These are phyloP conservation scores for Temnothorax longispinosus DNA, from an alignment of 1,140 invertebrate species.

Conservation along the genomic window DNA sequence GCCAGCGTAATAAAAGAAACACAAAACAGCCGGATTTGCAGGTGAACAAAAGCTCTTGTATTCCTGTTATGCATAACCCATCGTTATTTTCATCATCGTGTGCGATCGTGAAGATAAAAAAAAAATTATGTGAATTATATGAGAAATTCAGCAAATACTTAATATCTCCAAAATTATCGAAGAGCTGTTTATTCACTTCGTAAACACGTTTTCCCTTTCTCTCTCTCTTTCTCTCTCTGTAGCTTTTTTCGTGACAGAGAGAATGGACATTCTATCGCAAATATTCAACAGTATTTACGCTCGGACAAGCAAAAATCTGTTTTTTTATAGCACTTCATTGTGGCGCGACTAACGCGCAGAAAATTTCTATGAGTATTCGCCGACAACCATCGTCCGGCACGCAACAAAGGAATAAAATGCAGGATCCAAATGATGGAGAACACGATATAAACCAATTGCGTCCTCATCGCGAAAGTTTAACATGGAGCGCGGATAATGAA, in stretches of 20 bases:
- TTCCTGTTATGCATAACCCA: background rate
- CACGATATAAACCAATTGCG: constrained; percentile 49
- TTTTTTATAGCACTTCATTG: constrained; percentile 45
- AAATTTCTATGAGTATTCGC: constrained; percentile 62
- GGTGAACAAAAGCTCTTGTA: background rate
- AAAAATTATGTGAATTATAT: constrained; percentile 16
- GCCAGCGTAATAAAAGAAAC: background rate
- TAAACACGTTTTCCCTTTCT: background rate
- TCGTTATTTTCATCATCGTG: constrained; percentile 10
- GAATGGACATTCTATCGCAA: background rate
- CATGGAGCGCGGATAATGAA: constrained; percentile 57
- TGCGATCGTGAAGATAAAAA: background rate
- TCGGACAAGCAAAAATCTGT: constrained; percentile 60
- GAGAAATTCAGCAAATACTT: constrained; percentile 1
- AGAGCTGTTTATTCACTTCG: constrained; percentile 22
- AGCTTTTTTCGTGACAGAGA: constrained; percentile 26
- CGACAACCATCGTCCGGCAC: constrained; percentile 28
- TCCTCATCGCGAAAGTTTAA: constrained; percentile 62
- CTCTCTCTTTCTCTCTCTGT: no score
- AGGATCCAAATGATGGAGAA: constrained; percentile 4
- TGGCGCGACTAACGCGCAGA: constrained; percentile 17
- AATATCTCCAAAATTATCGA: constrained; percentile 24
- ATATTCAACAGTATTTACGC: constrained; percentile 54
- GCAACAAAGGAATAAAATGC: constrained; percentile 42
- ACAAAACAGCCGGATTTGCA: no score